Conservation (phyloP, 2,888 invertebrate genomes). For the Octonoba sinensis region DNA sequence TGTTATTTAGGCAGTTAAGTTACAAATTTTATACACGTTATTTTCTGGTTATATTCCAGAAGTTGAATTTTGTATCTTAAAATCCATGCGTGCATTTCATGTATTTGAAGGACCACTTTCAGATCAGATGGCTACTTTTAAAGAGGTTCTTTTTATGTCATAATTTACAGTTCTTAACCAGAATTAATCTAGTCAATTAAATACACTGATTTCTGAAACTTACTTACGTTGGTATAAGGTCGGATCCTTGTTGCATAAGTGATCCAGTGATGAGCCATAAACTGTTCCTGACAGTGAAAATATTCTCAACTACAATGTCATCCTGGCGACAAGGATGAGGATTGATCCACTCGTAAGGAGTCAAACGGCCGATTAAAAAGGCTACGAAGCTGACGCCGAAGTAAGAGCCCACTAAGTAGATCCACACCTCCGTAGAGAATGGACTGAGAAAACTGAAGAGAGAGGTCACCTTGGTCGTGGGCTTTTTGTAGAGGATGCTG, state of each 20-base stretch:
- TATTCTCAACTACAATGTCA: conserved; percentile 86
- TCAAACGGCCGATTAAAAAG: conserved; percentile 76
- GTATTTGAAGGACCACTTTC: too few relatives aligned
- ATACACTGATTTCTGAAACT: too few relatives aligned
- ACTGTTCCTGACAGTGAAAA: conserved; percentile 88
- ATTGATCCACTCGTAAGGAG: conserved; percentile 90
- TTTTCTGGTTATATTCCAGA: too few relatives aligned
- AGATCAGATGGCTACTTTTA: too few relatives aligned
- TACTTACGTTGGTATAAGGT: conserved; percentile 92
- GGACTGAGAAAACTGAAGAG: conserved; percentile 97
- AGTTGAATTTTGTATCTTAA: too few relatives aligned
- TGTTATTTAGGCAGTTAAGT: too few relatives aligned
- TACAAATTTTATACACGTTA: too few relatives aligned
- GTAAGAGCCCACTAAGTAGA: conserved; percentile 96
- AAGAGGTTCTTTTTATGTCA: too few relatives aligned
- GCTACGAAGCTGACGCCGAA: conserved; percentile 91
- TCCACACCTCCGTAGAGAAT: conserved; percentile 92
- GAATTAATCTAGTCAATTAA: too few relatives aligned
- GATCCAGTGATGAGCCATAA: conserved; percentile 98
- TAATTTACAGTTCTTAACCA: too few relatives aligned
- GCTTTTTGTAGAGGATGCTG: conserved; percentile 93
- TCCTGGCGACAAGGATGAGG: conserved; percentile 88
- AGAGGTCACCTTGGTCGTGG: conserved; percentile 93
- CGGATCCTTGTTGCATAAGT: conserved; percentile 95
- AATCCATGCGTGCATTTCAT: too few relatives aligned